Conservation (phyloP, 2,888 invertebrate genomes). For the Zaprionus lineosus region DNA sequence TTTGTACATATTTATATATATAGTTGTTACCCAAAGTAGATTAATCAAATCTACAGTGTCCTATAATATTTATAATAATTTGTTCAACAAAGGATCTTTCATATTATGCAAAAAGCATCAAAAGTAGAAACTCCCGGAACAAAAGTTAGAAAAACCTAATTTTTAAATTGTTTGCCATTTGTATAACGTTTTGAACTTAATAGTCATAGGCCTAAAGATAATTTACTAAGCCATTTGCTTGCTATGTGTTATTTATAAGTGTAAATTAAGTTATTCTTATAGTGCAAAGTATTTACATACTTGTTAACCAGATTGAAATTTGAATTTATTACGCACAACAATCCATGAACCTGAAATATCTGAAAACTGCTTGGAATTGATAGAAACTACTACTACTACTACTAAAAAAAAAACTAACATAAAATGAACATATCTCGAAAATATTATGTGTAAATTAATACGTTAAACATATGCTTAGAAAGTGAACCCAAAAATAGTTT, state of each 20-base stretch:
- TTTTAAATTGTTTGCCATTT: conserved; percentile 64
- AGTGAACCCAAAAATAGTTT: conserved; percentile 68
- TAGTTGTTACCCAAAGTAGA: conserved; percentile 9
- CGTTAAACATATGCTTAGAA: conserved; percentile 42
- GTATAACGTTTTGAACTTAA: conserved; percentile 49
- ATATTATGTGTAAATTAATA: conserved; percentile 9
- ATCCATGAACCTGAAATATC: no score
- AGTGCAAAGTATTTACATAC: no score
- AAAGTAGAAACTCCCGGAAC: background rate
- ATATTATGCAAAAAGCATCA: no score
- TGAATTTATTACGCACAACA: no score
- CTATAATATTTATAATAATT: conserved; percentile 50
- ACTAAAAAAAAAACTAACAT: no score
- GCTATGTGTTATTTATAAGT: conserved; percentile 37
- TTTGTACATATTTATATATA: conserved; percentile 4
- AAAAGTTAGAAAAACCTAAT: conserved; percentile 7
- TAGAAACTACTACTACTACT: no score
- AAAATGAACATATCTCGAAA: conserved; percentile 49
- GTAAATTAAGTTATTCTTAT: conserved; percentile 8
- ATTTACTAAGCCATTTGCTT: conserved; percentile 55
- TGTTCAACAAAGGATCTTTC: conserved; percentile 9
- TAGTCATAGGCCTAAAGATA: conserved; percentile 55
- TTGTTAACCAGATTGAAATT: no score
- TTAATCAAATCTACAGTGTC: conserved; percentile 21
- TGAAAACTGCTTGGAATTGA: no score